Percentiles rank a stretch among this genome's conserved stretches.
These are phyloP conservation scores for Saguinus imperator DNA, from an alignment of 2,113 vertebrate genomes.

Conservation along the genomic window DNA sequence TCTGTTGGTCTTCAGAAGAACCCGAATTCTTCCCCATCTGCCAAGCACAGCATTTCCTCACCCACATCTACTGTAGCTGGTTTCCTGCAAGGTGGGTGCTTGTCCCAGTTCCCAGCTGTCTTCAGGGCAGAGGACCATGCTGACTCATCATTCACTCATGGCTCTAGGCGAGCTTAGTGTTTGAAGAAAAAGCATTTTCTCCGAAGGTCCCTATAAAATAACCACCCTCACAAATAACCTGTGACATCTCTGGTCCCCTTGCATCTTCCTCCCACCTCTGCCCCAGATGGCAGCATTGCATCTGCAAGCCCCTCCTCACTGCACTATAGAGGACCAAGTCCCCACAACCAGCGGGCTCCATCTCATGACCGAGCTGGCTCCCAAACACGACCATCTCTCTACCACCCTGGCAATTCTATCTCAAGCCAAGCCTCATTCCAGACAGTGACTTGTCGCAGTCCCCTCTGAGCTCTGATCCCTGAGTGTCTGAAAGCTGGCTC, in stretches of 20 bases:
- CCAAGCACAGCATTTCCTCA: neutral
- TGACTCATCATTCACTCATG: neutral
- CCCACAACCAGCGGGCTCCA: neutral
- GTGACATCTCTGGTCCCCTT: neutral
- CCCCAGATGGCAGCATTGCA: accelerated
- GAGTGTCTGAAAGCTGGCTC: neutral
- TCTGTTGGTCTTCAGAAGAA: neutral
- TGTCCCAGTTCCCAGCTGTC: accelerated
- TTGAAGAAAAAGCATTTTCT: neutral
- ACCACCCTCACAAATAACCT: neutral
- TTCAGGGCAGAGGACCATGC: neutral
- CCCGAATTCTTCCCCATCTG: neutral
- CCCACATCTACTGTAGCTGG: neutral
- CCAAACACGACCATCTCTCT: neutral
- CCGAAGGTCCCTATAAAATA: neutral
- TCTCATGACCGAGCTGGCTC: neutral
- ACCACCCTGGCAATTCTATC: neutral
- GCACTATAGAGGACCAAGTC: neutral
- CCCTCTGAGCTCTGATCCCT: neutral
- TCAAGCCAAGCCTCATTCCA: neutral
- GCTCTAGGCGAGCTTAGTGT: neutral
- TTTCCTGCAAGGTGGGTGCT: neutral
- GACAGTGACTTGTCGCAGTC: neutral
- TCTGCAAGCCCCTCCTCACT: neutral
- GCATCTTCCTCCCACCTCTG: neutral